Percentiles rank a stretch among this genome's conserved stretches.
phyloP scores from a whole-genome alignment of 1,140 invertebrate genomes.

The Elymnias hypermnestra region DNA sequence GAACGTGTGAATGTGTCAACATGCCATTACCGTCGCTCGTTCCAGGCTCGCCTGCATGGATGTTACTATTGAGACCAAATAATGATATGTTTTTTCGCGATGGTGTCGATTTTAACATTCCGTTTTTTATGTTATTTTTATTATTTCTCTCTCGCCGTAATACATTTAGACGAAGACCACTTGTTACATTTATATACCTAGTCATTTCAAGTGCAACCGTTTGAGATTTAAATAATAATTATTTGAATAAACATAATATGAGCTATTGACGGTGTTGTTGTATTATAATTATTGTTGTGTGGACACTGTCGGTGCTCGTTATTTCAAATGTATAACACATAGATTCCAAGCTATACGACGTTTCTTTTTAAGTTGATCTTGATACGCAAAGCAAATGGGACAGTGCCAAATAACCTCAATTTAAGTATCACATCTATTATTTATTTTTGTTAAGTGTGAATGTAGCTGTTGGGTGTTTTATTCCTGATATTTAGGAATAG shows the following conservation, averaged over 20 bases:
- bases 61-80: conserved; percentile 75
- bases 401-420: conserved; percentile 73
- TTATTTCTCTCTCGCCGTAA: conserved; percentile 46
- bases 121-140: conserved; percentile 50
- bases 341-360: conserved; percentile 48
- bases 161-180: conserved; percentile 62
- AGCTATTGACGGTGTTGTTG: conserved; percentile 33
- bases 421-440: conserved; percentile 60
- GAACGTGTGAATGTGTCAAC: conserved; percentile 58
- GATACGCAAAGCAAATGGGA: conserved; percentile 54
- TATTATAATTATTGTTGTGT: conserved; percentile 63
- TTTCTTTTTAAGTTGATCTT: conserved; percentile 44
- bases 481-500: conserved; percentile 77
- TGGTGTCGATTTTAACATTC: conserved; percentile 75
- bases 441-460: conserved; percentile 69
- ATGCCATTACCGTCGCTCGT: conserved; percentile 50
- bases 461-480: conserved; percentile 72
- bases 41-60: conserved; percentile 53
- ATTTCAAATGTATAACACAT: conserved; percentile 22
- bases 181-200: conserved; percentile 69
- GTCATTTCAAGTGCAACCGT: conserved; percentile 72
- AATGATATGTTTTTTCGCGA: conserved; percentile 71
- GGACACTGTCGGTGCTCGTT: conserved; percentile 27
- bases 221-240: conserved; percentile 68
- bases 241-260: conserved; percentile 42